phyloP scores from a whole-genome alignment of 1,140 invertebrate genomes.

The Saccostrea glomerata region DNA sequence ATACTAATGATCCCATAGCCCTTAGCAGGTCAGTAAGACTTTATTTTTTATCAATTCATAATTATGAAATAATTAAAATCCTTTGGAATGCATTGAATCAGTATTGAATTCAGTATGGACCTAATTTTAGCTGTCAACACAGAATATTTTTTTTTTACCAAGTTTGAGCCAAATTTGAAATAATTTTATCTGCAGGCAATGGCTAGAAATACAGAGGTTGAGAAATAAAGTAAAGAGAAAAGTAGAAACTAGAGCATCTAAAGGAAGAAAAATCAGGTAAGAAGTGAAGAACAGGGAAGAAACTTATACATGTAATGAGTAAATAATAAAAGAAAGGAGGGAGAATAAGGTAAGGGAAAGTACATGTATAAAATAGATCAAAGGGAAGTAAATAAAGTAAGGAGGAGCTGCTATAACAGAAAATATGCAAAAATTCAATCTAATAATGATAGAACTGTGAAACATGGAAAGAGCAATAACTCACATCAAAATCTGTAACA shows the following conservation, averaged over 20 bases:
- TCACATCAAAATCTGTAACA: not conserved
- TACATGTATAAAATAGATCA: too few relatives aligned
- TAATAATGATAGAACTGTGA: not conserved
- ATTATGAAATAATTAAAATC: not conserved
- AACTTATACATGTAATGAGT: too few relatives aligned
- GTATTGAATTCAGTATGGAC: too few relatives aligned
- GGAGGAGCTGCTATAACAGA: too few relatives aligned
- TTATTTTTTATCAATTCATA: not conserved
- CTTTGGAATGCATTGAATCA: too few relatives aligned
- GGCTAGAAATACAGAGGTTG: slow-evolving; percentile 94
- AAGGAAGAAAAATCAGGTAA: slow-evolving; percentile 89
- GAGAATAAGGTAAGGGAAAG: too few relatives aligned
- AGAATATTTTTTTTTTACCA: too few relatives aligned
- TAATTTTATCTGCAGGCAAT: slow-evolving; percentile 77
- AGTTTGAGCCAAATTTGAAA: not conserved
- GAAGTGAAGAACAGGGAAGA: too few relatives aligned
- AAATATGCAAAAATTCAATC: too few relatives aligned
- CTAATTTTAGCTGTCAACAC: too few relatives aligned
- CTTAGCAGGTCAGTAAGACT: slow-evolving; percentile 81
- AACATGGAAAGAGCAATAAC: not conserved
- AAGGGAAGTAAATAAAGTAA: too few relatives aligned
- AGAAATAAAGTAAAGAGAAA: slow-evolving; percentile 91
- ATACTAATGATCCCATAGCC: slow-evolving; percentile 86
- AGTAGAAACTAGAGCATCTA: slow-evolving; percentile 94
- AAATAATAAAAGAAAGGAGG: too few relatives aligned